These are phyloP conservation scores for Altica lythri DNA, from an alignment of 2,888 invertebrate genomes.

Conservation along the genomic window DNA sequence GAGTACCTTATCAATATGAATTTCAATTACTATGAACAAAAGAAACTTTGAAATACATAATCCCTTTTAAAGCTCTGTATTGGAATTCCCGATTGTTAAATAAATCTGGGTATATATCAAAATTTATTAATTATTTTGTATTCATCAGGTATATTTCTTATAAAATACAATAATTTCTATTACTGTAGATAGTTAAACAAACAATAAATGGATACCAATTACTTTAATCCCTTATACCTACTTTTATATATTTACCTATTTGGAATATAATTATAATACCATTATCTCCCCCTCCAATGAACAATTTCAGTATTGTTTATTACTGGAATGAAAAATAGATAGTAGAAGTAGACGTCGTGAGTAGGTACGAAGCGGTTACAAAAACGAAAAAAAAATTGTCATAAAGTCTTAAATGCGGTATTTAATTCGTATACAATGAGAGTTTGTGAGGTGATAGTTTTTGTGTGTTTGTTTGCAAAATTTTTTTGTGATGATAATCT, in stretches of 20 bases:
- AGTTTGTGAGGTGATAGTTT: constrained; percentile 16
- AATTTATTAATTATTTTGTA: no score
- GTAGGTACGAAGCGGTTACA: not conserved
- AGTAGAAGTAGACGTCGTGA: not conserved
- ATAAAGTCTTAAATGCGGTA: not conserved
- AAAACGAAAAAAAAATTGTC: not conserved
- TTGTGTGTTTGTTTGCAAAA: constrained; percentile 5
- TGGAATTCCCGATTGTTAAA: no score
- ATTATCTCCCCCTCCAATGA: constrained; percentile 25
- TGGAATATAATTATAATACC: constrained; percentile 30
- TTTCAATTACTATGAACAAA: no score
- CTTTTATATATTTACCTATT: constrained; percentile 4
- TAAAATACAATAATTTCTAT: no score
- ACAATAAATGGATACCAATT: no score
- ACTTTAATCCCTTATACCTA: no score
- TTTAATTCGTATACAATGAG: constrained; percentile 1
- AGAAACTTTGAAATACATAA: no score
- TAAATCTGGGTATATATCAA: no score
- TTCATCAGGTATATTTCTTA: no score
- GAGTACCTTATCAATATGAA: no score
- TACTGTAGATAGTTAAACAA: no score
- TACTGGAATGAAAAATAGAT: constrained; percentile 14
- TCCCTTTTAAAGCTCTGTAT: no score
- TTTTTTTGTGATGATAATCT: constrained; percentile 1
- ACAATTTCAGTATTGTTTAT: constrained; percentile 17